Evolutionary conservation across 2,113 vertebrate species (phyloP), one percentile per base, ranked within the genome.

Genomic region (Sinocyclocheilus anshuiensis): DNA sequence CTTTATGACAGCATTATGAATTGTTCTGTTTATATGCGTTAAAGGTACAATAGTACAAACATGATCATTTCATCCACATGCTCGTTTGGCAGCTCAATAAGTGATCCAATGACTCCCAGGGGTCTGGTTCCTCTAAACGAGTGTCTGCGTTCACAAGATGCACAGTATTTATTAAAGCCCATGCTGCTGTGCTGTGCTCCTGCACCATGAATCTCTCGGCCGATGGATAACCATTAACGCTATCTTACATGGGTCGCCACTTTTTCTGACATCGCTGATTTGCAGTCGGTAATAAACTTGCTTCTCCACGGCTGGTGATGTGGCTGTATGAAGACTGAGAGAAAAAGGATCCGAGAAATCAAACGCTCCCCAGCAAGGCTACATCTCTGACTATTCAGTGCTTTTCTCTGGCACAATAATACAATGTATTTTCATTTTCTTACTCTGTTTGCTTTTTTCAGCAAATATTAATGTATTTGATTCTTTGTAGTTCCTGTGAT

Each of bases 101-200:
- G 33, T 72, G 69, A 33, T 10, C 11, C 39, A n/a, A n/a, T 11
- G 39, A 3, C 36, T 74, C 39, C 71, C 71, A 45, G 4, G 71
- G 71, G 71, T 45, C 71, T 74, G 39, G 11, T 74, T 74, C 11
- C 39, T 74, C 22, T 45, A n/a, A 74, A 74, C 71, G 22, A 74
- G 71, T n/a, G 39, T 11, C 45, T 29, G 74, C 45, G 6, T 77
- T 50, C 22, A 76, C n/a, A 26, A 50, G 13, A 76, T 6, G 8
- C 26, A 48, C 45, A 53, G 42, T 48, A 77, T 50, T 48, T 77
- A 48, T 50, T 77, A 77, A 24, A 77, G 74, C 22, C 42, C 4
- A 1, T 15, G n/a, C 42, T 15, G 22, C 74, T 74, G 55, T 59
- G 55, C 42, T n/a, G n/a, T 6, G 13, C 39, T 77, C 15, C 74